A percentile compares a stretch with the other conserved stretches of the same genome.
Conservation (phyloP, 2,797 vertebrate species). For the Cyprinella venusta region DNA sequence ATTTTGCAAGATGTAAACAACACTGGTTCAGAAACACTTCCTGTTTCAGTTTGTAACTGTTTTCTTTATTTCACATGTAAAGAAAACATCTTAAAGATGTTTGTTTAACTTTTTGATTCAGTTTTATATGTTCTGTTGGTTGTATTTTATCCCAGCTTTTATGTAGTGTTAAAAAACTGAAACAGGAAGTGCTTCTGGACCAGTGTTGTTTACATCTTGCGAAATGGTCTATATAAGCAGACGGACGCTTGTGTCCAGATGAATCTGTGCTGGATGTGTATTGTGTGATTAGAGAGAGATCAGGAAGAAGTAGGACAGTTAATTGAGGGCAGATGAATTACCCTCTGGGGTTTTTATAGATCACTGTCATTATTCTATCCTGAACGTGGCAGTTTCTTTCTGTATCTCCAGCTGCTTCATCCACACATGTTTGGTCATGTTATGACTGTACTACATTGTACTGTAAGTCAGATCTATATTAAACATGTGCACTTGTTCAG, state of each 20-base stretch:
- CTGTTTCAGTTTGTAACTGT: no score
- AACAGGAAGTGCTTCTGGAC: no score
- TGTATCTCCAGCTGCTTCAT: conserved; percentile 22
- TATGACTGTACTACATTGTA: background rate
- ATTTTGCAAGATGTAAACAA: no score
- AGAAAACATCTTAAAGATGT: no score
- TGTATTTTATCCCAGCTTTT: no score
- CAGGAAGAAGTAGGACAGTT: conserved; percentile 60
- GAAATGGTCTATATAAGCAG: no score
- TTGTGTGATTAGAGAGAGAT: conserved; percentile 44
- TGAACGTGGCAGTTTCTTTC: conserved; percentile 61
- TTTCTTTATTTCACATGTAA: no score
- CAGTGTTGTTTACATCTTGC: no score
- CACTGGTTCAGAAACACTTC: no score
- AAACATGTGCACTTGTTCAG: background rate
- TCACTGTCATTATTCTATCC: conserved; percentile 62
- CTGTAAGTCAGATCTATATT: background rate
- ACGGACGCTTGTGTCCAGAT: background rate
- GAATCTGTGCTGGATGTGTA: conserved; percentile 48
- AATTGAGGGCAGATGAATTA: conserved; percentile 66
- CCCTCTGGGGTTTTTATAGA: conserved; percentile 64
- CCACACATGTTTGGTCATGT: background rate
- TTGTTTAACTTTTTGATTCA: no score
- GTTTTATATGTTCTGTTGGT: no score
- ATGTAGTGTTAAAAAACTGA: no score